Conservation (phyloP, 2,113 vertebrate genomes). For the Cephalopholis sonnerati region DNA sequence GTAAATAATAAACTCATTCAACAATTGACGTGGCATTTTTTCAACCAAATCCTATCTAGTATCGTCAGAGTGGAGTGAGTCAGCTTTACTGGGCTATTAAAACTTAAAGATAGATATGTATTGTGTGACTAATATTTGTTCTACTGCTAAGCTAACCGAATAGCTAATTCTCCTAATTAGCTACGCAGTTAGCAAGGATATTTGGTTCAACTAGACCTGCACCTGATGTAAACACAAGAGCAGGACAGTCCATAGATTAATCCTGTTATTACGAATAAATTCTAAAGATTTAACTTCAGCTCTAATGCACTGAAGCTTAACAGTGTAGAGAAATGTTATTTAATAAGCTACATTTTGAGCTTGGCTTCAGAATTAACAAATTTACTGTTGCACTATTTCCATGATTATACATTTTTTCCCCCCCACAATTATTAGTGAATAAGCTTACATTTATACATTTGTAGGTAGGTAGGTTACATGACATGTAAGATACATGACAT, state of each 20-base stretch:
- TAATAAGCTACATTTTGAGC: neutral
- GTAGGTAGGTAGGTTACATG: neutral
- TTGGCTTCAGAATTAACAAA: neutral
- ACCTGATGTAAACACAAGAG: neutral
- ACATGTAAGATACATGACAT: neutral
- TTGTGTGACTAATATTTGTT: too few relatives aligned
- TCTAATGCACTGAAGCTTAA: neutral
- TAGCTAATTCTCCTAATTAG: neutral
- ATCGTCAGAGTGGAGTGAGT: too few relatives aligned
- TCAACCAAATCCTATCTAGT: too few relatives aligned
- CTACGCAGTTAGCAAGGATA: too few relatives aligned
- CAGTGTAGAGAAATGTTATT: neutral
- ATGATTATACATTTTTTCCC: neutral
- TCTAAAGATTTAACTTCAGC: neutral
- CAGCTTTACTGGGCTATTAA: neutral
- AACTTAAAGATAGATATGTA: too few relatives aligned
- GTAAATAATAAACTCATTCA: neutral
- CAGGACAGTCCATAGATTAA: neutral
- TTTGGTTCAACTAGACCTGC: neutral
- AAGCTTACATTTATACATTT: neutral
- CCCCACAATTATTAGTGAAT: too few relatives aligned
- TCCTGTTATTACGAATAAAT: neutral
- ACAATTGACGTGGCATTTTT: neutral
- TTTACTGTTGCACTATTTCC: neutral
- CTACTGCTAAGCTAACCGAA: neutral